Evolutionary conservation across 2,113 vertebrate genomes (phyloP), one percentile per base, ranked within the genome.

Genomic region (Ophthalmolycus amberensis): DNA sequence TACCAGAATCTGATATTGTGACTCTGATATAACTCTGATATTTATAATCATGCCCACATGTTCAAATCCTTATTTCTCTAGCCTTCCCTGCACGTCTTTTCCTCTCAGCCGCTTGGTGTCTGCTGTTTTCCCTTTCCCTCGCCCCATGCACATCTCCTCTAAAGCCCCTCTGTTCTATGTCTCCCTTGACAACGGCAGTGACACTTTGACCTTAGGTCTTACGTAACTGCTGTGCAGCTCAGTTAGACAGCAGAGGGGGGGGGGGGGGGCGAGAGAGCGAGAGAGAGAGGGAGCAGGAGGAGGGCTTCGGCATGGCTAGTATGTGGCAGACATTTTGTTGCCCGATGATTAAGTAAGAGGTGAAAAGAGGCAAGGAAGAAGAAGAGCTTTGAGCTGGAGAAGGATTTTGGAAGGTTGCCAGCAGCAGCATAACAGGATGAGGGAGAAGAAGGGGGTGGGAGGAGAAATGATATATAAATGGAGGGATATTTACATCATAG

Each of bases 121-220:
- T 65, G 80, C 58, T 67, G 46, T 79, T 80, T 27, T 42, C 16
- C 67, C 50, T 70, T 62, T 83, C 72, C 48, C 89, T 86, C 22
- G 14, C 80, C 81, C 71, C 25, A 18, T 75, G 70, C 83, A 84
- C 84, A 79, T 70, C 83, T 90, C 65, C 62, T 85, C 64, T 80
- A 79, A 86, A 85, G 84, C 89, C 84, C 82, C 85, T 89, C 89
- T 77, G 71, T 87, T 90, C 90, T 90, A 56, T 67, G 75, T 92
- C 90, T 93, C 91, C 93, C 91, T 89, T 91, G 90, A 91, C 90
- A 92, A 93, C 89, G 58, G 74, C 92, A 73, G 74, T 90, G 85
- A 91, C 92, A 91, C 89, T 93, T 92, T 94, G 91, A 93, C 92
- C 91, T 88, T 64, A 84, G 80, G 62, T 88, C 89, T 94, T 94